Base-by-base conservation (phyloP, 2,797 vertebrate genomes). In the Garrulus glandarius region DNA sequence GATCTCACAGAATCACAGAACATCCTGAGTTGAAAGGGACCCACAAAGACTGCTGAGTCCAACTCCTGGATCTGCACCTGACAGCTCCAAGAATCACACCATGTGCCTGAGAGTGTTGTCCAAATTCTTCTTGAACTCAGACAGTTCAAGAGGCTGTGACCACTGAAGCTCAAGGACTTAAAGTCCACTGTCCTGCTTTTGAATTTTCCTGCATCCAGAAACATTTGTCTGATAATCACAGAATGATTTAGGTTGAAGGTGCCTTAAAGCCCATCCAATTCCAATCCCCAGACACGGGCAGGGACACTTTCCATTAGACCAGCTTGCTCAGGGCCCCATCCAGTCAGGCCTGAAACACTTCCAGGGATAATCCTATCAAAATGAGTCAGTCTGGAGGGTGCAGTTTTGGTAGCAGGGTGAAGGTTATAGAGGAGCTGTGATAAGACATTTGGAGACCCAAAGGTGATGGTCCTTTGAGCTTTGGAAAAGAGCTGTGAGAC, bases 261-360 rank as follows among this genome's bases (percentile, higher is more conserved):
- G 4, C 52, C n/a, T 64, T 32, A 39, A 27, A 71, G 6, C 21
- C 50, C 52, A 52, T 6, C 18, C 41, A 27, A 13, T 23, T 44
- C n/a, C 57, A 64, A 3, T 1, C 22, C 18, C 37, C 50, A 32
- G 9, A n/a, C 37, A 46, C 0, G 0, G 50, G 21, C 26, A 57
- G 50, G 29, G 29, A 34, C 56, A 44, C 2, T 5, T 59, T 52
- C 22, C 52, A 77, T 34, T 12, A 9, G 37, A 22, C 9, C 57
- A 64, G 44, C 13, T 27, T 39, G 22, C 37, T 76, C 30, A 60
- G 37, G 37, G 37, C 2, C 22, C 20, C 39, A 64, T 57, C 64
- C 44, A 22, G 1, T 5, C 37, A 27, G 24, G 29, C 37, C n/a
- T 57, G 53, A 22, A 52, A 32, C 18, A 14, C 2, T 47, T 36